phyloP scores from a whole-genome alignment of 2,888 invertebrate genomes.

The Formica aserva region DNA sequence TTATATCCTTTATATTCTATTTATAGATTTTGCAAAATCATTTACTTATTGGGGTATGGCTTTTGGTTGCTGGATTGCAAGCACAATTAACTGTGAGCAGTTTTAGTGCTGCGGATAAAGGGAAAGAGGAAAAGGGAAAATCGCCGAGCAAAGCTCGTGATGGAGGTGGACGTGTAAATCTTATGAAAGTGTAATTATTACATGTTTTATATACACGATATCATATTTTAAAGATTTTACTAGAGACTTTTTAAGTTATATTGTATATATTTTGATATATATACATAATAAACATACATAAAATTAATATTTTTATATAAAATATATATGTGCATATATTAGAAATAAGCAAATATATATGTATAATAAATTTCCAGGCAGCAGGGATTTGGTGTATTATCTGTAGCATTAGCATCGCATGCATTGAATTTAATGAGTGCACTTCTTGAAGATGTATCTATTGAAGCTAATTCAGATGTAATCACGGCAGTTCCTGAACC shows the following conservation, averaged over 20 bases:
- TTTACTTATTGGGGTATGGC: conserved; percentile 95
- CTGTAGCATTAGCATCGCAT: conserved; percentile 95
- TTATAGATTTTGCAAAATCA: conserved; percentile 94
- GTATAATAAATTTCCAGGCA: conserved; percentile 87
- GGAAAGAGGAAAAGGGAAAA: conserved; percentile 88
- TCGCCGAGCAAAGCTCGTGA: conserved; percentile 88
- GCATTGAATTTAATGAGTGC: conserved; percentile 92
- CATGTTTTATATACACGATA: neutral
- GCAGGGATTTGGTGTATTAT: conserved; percentile 95
- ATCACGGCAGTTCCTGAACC: conserved; percentile 85
- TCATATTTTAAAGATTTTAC: neutral
- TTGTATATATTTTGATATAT: neutral
- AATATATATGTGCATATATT: neutral
- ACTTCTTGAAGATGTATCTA: conserved; percentile 91
- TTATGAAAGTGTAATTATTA: conserved; percentile 89
- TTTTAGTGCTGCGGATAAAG: conserved; percentile 83
- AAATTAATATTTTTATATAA: neutral
- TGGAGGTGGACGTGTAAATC: conserved; percentile 88
- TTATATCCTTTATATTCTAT: conserved; percentile 18
- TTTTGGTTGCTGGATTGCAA: conserved; percentile 94
- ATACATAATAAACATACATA: neutral
- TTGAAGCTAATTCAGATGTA: conserved; percentile 87
- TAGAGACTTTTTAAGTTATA: neutral
- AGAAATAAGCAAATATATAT: neutral
- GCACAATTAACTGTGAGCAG: conserved; percentile 91